Base-by-base conservation (phyloP, 37 sponge, comb jelly and placozoan species). In the Bolinopsis microptera region DNA sequence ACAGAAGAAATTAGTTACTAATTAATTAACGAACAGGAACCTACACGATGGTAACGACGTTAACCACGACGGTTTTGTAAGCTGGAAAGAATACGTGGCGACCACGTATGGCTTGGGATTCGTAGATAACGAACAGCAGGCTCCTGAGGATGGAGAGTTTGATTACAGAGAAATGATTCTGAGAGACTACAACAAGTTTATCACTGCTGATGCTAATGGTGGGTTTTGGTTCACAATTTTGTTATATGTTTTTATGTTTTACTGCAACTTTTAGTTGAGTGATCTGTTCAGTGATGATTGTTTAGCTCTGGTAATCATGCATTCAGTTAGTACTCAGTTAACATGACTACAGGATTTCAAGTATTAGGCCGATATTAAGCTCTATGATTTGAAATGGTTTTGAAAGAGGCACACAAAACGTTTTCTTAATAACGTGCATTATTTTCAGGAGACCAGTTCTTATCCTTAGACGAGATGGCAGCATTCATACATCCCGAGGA, bases 31-130 rank as follows among this genome's bases (percentile, higher is more conserved):
- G 13, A 5, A 48, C 61, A 48, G 80, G 80, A 77, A 35, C 1
- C 80, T 77, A 28, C 80, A 77, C 80, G 80, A 77, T 34, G 80
- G 80, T 32, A 77, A 77, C 21, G 80, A 77, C 80, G 80, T 77
- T 28, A 77, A 77, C 80, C 80, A 77, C 37, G 80, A 77, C 36
- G 32, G 33, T 0, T 77, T 35, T 32, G 80, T 77, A 1, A 77
- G 80, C 80, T 77, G 80, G 80, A 77, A 77, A 36, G 80, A 77
- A 32, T 77, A 77, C 37, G 80, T 77, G 9, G 80, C 80, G 0
- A 77, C 80, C 3, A 77, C 80, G 0, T 77, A 77, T 36, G 80
- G 80, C 3, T 36, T 77, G 33, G 80, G 35, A 28, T 77, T 32
- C 36, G 80, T 77, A 36, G 80, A 77, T 18, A 34, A 77, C 80